Conservation (phyloP, 2,113 vertebrate species). For the Xiphorhynchus elegans region DNA sequence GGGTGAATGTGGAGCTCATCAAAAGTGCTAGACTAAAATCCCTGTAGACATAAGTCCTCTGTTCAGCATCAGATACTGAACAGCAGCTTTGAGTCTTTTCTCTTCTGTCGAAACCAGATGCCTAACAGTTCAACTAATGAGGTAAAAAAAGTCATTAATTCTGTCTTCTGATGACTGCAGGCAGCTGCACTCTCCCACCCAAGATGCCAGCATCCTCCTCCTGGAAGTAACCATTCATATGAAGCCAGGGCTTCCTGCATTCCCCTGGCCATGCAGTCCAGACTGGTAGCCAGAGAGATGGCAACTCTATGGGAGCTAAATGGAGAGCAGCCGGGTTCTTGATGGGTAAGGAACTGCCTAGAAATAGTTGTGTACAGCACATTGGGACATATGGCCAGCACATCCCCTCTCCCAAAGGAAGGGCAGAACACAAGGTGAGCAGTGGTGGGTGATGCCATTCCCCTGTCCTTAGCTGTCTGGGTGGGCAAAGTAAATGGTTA, state of each 20-base stretch:
- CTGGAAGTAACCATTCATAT: fast-evolving
- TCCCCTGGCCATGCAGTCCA: not conserved
- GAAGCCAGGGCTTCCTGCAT: fast-evolving
- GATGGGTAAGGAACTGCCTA: not conserved
- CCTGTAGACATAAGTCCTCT: not conserved
- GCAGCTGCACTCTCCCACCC: not conserved
- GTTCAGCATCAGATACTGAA: not conserved
- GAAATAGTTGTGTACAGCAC: not conserved
- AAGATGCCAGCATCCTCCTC: not conserved
- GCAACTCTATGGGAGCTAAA: not conserved
- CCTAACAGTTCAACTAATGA: not conserved
- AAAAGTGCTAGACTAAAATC: conserved; percentile 19
- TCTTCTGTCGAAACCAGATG: not conserved
- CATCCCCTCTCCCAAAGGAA: not conserved
- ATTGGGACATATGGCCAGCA: not conserved
- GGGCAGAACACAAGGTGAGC: not conserved
- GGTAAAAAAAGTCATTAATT: conserved; percentile 13
- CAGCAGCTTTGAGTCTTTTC: not conserved
- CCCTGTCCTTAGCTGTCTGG: not conserved
- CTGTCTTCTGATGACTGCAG: not conserved
- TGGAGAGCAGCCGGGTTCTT: fast-evolving
- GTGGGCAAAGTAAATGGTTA: not conserved
- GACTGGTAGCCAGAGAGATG: not conserved
- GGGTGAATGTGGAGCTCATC: conserved; percentile 21
- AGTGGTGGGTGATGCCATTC: not conserved